Evolutionary conservation across 2,888 invertebrate genomes (phyloP), one percentile per base, ranked within the genome.

Genomic region (Eupithecia subfuscata): DNA sequence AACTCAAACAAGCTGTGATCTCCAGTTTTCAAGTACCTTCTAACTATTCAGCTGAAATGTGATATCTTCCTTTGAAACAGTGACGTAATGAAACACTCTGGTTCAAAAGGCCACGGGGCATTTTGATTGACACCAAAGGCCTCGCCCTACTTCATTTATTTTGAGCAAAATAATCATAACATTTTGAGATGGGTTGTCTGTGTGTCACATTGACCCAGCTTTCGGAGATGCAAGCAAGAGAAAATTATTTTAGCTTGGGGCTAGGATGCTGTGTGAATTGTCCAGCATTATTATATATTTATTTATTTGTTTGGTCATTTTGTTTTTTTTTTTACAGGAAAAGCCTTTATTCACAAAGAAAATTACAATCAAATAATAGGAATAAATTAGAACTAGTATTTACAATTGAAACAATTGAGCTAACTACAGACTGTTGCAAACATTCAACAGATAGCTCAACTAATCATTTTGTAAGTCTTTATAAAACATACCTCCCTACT

Each of bases 161-260:
- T 3, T n/a, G 48, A 1, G n/a, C n/a, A n/a, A 52, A n/a, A 45
- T 14, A 18, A n/a, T 52, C 22, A 22, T 2, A 22, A 11, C 52
- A 11, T 56, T 56, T 56, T 56, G n/a, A 56, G n/a, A 56, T 56
- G 52, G 52, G 52, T 56, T 56, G 52, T 22, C n/a, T 52, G 52
- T n/a, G n/a, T 52, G 48, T n/a, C 2, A 48, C 18, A 45, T 45
- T 52, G n/a, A 52, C n/a, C 0, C 52, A 52, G n/a, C 2, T 52
- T 52, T 52, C 18, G n/a, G 18, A 52, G n/a, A 52, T 52, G 5
- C 9, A 52, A 2, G n/a, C n/a, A n/a, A 2, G 2, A 52, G 18
- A n/a, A n/a, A 7, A 52, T 45, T 5, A 37, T 30, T 30, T 30
- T 40, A 40, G 11, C 40, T 11, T 40, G 40, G 40, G 40, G 40